Evolutionary conservation across 2,113 vertebrate genomes (phyloP).

Genomic region (Heterocephalus glaber): DNA sequence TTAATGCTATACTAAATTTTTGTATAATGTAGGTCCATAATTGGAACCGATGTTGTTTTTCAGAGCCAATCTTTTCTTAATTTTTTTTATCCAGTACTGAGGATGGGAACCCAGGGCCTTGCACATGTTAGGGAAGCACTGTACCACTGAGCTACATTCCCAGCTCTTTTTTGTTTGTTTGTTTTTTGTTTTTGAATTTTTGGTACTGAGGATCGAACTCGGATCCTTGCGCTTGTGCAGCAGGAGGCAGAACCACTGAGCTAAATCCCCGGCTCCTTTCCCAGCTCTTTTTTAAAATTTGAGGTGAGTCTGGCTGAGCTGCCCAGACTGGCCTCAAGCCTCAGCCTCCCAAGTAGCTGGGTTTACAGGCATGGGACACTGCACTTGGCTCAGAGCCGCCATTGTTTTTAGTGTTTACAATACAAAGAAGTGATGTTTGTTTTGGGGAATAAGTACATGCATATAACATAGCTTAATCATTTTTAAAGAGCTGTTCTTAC

Average conservation of each 20-base stretch:
- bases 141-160: not conserved
- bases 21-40: not conserved
- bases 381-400: not conserved
- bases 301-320: not conserved
- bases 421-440: not conserved
- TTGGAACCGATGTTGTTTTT: not conserved
- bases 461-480: not conserved
- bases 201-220: too few species aligned
- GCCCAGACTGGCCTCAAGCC: not conserved
- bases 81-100: not conserved
- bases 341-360: not conserved
- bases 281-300: not conserved
- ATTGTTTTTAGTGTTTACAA: not conserved
- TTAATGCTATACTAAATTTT: slow-evolving; percentile 1
- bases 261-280: not conserved
- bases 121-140: not conserved
- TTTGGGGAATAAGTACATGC: not conserved
- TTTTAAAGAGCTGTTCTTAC: not conserved
- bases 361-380: not conserved
- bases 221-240: not conserved
- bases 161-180: not conserved
- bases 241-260: not conserved
- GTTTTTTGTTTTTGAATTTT: too few species aligned
- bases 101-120: not conserved
- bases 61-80: not conserved